A percentile compares a stretch with the other conserved stretches of the same genome.
Conservation (phyloP, 2,888 invertebrate genomes). For the Cerastoderma edule region DNA sequence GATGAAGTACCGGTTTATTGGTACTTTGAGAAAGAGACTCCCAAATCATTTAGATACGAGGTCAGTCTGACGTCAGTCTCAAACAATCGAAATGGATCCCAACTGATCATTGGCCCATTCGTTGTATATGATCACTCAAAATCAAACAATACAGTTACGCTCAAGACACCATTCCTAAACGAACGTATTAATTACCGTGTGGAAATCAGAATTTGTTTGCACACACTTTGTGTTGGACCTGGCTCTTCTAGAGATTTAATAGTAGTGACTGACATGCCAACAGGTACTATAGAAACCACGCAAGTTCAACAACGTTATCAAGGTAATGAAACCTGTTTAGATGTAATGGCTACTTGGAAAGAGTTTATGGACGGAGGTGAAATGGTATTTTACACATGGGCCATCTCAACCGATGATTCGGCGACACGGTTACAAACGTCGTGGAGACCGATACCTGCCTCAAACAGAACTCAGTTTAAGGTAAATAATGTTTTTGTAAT, state of each 20-base stretch:
- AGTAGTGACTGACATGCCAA: background rate
- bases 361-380: background rate
- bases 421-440: background rate
- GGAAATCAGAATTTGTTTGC: background rate
- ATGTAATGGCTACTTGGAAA: constrained; percentile 1
- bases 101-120: background rate
- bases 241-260: background rate
- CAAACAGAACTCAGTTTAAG: background rate
- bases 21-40: background rate
- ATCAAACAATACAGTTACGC: background rate
- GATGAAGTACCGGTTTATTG: constrained; percentile 3
- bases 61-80: background rate
- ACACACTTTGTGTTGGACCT: background rate
- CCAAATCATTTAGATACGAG: background rate
- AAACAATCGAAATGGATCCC: background rate
- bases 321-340: background rate
- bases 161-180: background rate
- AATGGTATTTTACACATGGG: constrained; percentile 13
- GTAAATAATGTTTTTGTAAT: no score
- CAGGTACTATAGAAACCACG: background rate
- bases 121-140: background rate
- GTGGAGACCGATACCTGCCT: constrained; percentile 1
- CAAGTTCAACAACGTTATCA: background rate
- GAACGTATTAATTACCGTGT: background rate
- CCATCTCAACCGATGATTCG: constrained; percentile 6